phyloP scores from a whole-genome alignment of 2,888 invertebrate genomes.

The Epinotia bilunana region DNA sequence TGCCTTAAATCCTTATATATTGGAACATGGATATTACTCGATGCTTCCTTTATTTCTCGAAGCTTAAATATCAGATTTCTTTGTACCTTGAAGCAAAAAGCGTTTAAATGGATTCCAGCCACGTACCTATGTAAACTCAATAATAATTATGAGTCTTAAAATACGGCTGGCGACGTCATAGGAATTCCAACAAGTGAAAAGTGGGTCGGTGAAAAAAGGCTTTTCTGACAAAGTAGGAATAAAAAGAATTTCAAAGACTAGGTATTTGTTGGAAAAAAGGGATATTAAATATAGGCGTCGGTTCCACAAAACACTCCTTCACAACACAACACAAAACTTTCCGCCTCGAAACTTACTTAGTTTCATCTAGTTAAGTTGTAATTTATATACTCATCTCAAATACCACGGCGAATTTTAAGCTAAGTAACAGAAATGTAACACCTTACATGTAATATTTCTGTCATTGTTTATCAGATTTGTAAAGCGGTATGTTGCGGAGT shows the following conservation, averaged over 20 bases:
- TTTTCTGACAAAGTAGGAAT: background rate
- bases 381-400: no score
- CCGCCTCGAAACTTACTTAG: background rate
- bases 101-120: slow-evolving; percentile 3
- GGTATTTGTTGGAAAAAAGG: background rate
- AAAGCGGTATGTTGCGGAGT: no score
- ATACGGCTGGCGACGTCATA: background rate
- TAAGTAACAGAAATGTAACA: no score
- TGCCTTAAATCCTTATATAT: background rate
- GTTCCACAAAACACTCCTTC: no score
- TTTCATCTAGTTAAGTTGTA: no score
- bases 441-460: no score
- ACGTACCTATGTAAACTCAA: background rate
- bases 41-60: background rate
- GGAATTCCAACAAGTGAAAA: background rate
- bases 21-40: no score
- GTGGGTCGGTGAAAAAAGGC: background rate
- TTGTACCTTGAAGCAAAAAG: background rate
- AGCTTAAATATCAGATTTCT: background rate
- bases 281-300: background rate
- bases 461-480: no score
- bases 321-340: no score
- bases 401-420: no score
- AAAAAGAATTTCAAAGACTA: background rate
- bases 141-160: background rate